A percentile compares a stretch with the other conserved stretches of the same genome.
These are phyloP conservation scores for Pogonophryne albipinna DNA, from an alignment of 2,797 vertebrate species.

Conservation along the genomic window DNA sequence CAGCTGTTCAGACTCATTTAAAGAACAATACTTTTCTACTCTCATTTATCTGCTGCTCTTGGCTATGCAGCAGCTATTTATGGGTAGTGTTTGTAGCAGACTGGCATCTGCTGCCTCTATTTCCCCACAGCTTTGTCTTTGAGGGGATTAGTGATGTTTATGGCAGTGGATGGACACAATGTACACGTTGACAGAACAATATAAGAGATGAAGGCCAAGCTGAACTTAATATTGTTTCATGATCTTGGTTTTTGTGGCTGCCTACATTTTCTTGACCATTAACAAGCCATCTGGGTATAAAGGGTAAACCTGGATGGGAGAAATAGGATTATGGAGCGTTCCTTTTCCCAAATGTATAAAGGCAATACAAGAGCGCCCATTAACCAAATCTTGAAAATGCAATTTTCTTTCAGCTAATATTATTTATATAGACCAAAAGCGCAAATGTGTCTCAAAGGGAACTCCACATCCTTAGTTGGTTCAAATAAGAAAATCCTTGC, in stretches of 20 bases:
- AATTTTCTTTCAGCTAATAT: constrained; percentile 10
- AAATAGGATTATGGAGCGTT: constrained; percentile 14
- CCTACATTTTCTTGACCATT: not conserved
- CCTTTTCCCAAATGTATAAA: constrained; percentile 30
- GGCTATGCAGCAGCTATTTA: constrained; percentile 73
- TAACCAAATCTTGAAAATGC: constrained; percentile 31
- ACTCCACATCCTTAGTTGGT: not conserved
- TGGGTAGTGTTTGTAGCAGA: constrained; percentile 57
- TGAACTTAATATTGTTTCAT: constrained; percentile 16
- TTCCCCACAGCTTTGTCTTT: constrained; percentile 68
- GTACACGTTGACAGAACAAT: constrained; percentile 7
- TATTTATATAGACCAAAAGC: not conserved
- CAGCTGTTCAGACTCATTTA: constrained; percentile 82
- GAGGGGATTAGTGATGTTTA: constrained; percentile 70
- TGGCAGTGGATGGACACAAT: constrained; percentile 42
- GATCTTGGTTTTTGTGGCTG: constrained; percentile 1
- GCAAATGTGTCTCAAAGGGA: not conserved
- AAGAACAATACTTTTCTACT: constrained; percentile 82
- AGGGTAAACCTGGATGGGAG: not conserved
- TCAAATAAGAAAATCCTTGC: not conserved
- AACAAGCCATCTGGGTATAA: not conserved
- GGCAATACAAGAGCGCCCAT: constrained; percentile 44
- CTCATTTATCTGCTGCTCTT: constrained; percentile 72
- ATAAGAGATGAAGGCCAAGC: not conserved
- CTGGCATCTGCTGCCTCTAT: constrained; percentile 70